These are phyloP conservation scores for Amphipyra tragopoginis DNA, from an alignment of 2,888 invertebrate species.

Conservation along the genomic window DNA sequence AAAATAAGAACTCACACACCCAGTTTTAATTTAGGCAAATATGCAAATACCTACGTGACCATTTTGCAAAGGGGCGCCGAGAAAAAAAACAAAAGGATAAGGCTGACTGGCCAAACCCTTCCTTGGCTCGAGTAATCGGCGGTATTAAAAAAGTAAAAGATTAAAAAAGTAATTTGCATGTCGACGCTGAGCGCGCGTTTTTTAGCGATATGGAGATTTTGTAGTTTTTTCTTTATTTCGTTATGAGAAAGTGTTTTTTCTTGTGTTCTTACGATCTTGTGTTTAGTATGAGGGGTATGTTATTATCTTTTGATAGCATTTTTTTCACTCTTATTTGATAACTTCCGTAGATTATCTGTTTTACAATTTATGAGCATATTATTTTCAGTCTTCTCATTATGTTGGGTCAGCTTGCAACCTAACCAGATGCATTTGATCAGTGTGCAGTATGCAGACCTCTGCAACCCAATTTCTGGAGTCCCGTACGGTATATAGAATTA, in stretches of 20 bases:
- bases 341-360: background rate
- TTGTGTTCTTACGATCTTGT: slow-evolving; percentile 71
- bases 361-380: no score
- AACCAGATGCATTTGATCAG: no score
- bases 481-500: no score
- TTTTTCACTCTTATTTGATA: background rate
- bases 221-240: slow-evolving; percentile 60
- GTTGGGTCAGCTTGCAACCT: no score
- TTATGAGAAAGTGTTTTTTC: slow-evolving; percentile 87
- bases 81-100: slow-evolving; percentile 84
- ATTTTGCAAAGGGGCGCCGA: slow-evolving; percentile 83
- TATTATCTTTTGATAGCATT: slow-evolving; percentile 32
- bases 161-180: slow-evolving; percentile 85
- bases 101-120: slow-evolving; percentile 84
- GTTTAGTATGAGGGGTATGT: slow-evolving; percentile 39
- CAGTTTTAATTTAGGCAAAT: slow-evolving; percentile 84
- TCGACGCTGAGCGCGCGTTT: slow-evolving; percentile 74
- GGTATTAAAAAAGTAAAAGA: slow-evolving; percentile 79
- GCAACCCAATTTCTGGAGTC: no score
- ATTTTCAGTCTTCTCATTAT: no score
- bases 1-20: slow-evolving; percentile 78
- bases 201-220: slow-evolving; percentile 76
- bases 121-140: slow-evolving; percentile 80
- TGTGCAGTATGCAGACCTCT: no score
- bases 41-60: slow-evolving; percentile 88